A percentile compares a stretch with the other conserved stretches of the same genome.
These are phyloP conservation scores for Nasonovia ribisnigri DNA, from an alignment of 2,888 invertebrate genomes.

Conservation along the genomic window DNA sequence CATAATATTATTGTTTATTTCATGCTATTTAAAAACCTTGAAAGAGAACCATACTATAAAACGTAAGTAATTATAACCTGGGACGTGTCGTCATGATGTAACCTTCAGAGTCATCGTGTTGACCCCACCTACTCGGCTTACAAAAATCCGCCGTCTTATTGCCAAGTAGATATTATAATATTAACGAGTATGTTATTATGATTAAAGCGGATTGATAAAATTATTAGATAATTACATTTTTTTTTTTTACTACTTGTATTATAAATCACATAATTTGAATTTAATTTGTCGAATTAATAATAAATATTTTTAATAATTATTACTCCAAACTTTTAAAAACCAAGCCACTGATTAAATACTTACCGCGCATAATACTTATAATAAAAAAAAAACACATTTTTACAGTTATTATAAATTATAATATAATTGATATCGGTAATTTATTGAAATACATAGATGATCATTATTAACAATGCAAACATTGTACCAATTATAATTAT, in stretches of 20 bases:
- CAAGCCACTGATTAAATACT: background rate
- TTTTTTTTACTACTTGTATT: background rate
- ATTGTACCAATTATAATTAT: background rate
- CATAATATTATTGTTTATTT: slow-evolving; percentile 42
- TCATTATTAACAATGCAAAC: background rate
- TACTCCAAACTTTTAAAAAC: background rate
- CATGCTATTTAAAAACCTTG: slow-evolving; percentile 49
- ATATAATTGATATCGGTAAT: background rate
- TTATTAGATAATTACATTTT: background rate
- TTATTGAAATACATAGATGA: background rate
- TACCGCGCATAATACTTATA: background rate
- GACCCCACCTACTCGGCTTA: slow-evolving; percentile 50
- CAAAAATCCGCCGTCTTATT: slow-evolving; percentile 27
- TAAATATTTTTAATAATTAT: background rate
- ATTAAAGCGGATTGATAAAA: background rate
- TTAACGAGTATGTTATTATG: background rate
- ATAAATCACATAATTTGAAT: background rate
- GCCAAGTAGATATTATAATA: slow-evolving; percentile 10
- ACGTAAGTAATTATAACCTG: slow-evolving; percentile 60
- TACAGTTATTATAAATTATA: background rate
- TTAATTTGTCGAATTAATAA: background rate
- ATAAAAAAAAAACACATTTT: background rate
- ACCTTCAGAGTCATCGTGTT: slow-evolving; percentile 58
- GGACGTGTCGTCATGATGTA: slow-evolving; percentile 58
- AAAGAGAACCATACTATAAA: slow-evolving; percentile 55